Evolutionary conservation across 2,888 invertebrate species (phyloP).

Genomic region (Selenia dentaria): DNA sequence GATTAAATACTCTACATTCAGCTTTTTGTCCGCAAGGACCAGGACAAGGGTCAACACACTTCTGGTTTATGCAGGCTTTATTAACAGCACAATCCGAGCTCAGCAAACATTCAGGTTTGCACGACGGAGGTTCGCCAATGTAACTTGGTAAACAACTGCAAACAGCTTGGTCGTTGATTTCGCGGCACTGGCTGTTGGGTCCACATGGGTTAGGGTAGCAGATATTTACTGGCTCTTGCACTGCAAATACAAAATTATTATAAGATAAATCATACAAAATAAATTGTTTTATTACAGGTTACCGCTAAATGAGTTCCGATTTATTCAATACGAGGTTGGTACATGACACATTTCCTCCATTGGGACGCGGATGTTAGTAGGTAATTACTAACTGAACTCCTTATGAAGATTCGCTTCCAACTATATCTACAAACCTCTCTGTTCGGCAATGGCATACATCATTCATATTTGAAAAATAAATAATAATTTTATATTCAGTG

Average conservation of each 20-base stretch:
- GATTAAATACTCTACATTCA: slow-evolving; percentile 88
- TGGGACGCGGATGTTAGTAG: no score
- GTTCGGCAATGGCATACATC: no score
- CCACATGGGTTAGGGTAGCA: slow-evolving; percentile 86
- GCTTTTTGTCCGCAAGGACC: slow-evolving; percentile 89
- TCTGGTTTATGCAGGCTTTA: slow-evolving; percentile 87
- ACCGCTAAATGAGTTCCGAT: no score
- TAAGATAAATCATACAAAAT: no score
- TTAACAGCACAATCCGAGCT: slow-evolving; percentile 87
- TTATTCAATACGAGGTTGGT: no score
- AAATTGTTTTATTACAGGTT: no score
- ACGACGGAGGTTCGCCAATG: slow-evolving; percentile 87
- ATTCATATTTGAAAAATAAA: no score
- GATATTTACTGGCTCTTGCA: slow-evolving; percentile 66
- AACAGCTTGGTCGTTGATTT: slow-evolving; percentile 84
- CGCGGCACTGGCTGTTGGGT: slow-evolving; percentile 85
- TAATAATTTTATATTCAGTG: no score
- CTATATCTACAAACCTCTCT: no score
- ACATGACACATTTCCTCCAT: no score
- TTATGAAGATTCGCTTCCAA: no score
- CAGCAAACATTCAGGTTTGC: slow-evolving; percentile 88
- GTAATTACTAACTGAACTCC: no score
- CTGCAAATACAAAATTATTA: slow-evolving; percentile 71
- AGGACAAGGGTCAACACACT: slow-evolving; percentile 89
- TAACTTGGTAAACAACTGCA: slow-evolving; percentile 89